Base-by-base conservation (phyloP, 2,113 vertebrate genomes). In the Mugil cephalus region DNA sequence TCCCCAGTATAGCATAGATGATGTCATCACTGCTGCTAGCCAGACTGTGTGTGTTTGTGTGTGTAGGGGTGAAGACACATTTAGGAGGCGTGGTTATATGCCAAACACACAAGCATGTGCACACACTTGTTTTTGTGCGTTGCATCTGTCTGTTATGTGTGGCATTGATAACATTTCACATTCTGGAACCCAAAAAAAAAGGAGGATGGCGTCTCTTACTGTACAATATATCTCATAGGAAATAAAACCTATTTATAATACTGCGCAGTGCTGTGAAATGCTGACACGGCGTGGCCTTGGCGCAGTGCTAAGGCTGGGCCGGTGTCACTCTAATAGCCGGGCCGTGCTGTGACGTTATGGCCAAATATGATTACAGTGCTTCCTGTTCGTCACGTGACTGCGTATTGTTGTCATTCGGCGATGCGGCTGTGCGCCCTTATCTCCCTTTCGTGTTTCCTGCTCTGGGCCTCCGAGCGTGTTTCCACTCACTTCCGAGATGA, bases 181-280 rank as follows among this genome's bases (percentile, higher is more conserved):
- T 39, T 75, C 40, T 11, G 67, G 52, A 47, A 38, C 14, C 39
- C 52, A 8, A 50, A 66, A 35, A 18, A 53, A 35, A 17, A 13
- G 13, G 2, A 48, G 19, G 21, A 14, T 1, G 64, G 60, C 54
- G 53, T 65, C 4, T n/a, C 56, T 82, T 50, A 50, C 70, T 52
- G 52, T 30, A n/a, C 50, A 53, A 55, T 39, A 13, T 17, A 62
- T 10, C 64, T 21, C 66, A 62, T 67, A 82, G 82, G 83, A 88
- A 89, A 78, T 47, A 17, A 67, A 74, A 75, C 69, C 74, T 86
- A 90, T 88, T 91, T 77, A 60, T 80, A 86, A 69, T 52, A 21
- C 47, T 39, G 72, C 0, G 55, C 68, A 42, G 35, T 4, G 69
- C 68, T 21, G 61, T 14, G 43, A 84, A 83, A 52, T 62, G 84